A percentile compares a stretch with the other conserved stretches of the same genome.
These are phyloP conservation scores for Microcebus tavaratra DNA, from an alignment of 2,113 vertebrate genomes.

Conservation along the genomic window DNA sequence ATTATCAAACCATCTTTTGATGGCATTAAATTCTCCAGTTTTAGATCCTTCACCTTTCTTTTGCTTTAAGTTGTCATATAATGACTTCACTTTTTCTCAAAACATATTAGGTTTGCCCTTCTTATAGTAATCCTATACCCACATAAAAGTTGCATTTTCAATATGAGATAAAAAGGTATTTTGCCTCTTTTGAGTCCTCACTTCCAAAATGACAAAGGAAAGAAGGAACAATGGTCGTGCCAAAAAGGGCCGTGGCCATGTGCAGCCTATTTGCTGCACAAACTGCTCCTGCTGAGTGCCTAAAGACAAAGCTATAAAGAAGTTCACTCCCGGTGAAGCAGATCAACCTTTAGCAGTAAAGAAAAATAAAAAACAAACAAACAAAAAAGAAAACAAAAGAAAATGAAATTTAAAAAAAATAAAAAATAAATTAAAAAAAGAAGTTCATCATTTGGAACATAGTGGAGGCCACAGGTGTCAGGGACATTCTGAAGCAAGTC, in stretches of 20 bases:
- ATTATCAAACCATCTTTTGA: neutral
- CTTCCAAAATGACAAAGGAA: constrained; percentile 89
- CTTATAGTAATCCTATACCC: neutral
- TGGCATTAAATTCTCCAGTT: neutral
- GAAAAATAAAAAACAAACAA: no score
- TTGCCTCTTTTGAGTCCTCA: no score
- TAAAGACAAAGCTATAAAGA: constrained; percentile 75
- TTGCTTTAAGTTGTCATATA: neutral
- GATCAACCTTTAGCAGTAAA: no score
- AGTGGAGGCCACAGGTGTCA: no score
- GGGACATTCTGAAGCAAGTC: no score
- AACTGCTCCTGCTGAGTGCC: constrained; percentile 97
- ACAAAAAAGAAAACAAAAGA: no score
- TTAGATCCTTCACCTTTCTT: neutral
- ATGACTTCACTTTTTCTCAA: neutral
- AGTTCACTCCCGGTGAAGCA: no score
- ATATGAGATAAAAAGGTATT: neutral
- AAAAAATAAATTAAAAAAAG: no score
- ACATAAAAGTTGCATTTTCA: neutral
- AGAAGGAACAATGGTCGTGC: constrained; percentile 95
- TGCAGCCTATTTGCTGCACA: constrained; percentile 97
- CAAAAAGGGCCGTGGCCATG: constrained; percentile 96
- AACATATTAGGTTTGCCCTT: neutral
- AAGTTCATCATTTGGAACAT: no score
- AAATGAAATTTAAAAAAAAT: no score